Base-by-base conservation (phyloP, 2,113 vertebrate species). In the Anguilla rostrata region DNA sequence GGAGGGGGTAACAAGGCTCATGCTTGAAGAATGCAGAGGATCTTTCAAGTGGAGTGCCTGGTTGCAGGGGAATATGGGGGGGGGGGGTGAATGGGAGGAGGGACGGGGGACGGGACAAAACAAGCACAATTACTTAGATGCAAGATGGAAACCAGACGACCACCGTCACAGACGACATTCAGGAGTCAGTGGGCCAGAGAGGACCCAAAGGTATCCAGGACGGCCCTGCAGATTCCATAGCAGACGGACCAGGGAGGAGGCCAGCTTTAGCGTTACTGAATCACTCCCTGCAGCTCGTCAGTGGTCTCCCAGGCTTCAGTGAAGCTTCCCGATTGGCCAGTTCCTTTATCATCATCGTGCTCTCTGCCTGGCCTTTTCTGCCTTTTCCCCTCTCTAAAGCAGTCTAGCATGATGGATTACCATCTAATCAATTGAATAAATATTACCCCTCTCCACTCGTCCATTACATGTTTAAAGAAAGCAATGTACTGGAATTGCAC, bases 101-200 rank as follows among this genome's bases (percentile, higher is more conserved):
- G 80, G 84, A 39, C 16, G 15, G 84, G 56, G 85, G 89, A 83
- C 90, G 85, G 88, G 63, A 81, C 87, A 87, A 87, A 90, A 87
- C 87, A 90, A 88, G 87, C 85, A 88, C 88, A 89, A 88, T 90
- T 90, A 90, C 85, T 87, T 87, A 89, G 84, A 43, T 0, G 26
- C 78, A 39, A 82, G 87, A 92, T 88, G 79, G 88, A 91, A 91
- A 92, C 88, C 92, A 92, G 91, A 91, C 92, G 90, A 88, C 87
- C 79, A 84, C 71, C 40, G 83, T 40, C 85, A 78, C 83, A 83
- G 84, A 84, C 88, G 89, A 85, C 71, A 83, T 84, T 53, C 78
- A 71, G 57, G 34, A 63, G 88, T 84, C 85, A 87, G 78, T 66
- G 4, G 87, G 90, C 87, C 84, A 87, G 71, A n/a, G 53, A 83